Base-by-base conservation (phyloP, 2,888 invertebrate species). In the Morpho achilles region DNA sequence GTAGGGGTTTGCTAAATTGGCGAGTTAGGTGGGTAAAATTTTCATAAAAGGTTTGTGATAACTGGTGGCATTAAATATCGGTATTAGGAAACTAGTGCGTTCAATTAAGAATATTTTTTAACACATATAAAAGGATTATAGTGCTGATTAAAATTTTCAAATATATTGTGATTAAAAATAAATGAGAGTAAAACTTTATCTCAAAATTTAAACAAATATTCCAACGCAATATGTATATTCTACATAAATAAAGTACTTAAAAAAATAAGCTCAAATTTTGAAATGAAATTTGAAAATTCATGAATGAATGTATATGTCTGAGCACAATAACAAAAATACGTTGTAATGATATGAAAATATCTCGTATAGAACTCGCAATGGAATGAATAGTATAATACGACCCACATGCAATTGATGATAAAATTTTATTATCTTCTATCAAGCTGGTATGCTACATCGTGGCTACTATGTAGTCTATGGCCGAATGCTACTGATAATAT, bases 181-280 rank as follows among this genome's bases (percentile, higher is more conserved):
- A 16, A n/a, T 22, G 16, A 41, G 10, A 16, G 4, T 8, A 16
- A 41, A 50, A 9, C 3, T 32, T 5, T 41, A 32, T 50, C 7
- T 50, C 22, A 42, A 49, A 50, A 41, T 40, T 1, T 7, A 39
- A 50, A 40, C 7, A 7, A 40, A 10, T 40, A 40, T n/a, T 50
- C 16, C 23, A 4, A 48, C 7, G 42, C 43, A 44, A 4, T 32
- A 32, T 39, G 32, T 43, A 40, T 53, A 32, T 7, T 16, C 16
- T 45, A 53, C 44, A 46, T 10, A 53, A 53, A 40, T 8, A 16
- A 53, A 39, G 8, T 32, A 47, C 3, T 54, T 32, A 32, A 40
- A n/a, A 46, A 16, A 16, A 40, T n/a, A 53, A 53, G 46, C 53
- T 53, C 16, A 47, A 46, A 40, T 7, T 53, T 45, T 54, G n/a